These are phyloP conservation scores for Hemicrepidius hirtus DNA, from an alignment of 2,888 invertebrate species.

Conservation along the genomic window DNA sequence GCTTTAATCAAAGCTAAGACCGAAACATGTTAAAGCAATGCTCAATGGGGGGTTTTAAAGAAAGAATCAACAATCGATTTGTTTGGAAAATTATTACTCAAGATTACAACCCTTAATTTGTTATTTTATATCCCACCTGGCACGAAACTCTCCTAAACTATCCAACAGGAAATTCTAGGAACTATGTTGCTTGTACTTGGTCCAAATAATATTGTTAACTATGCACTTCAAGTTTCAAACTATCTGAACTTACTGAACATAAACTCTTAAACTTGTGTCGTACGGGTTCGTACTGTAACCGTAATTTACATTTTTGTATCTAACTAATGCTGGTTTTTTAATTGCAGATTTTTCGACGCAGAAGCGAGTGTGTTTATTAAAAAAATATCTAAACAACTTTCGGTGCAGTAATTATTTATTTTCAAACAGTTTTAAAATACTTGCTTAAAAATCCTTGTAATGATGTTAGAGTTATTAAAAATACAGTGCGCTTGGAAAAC, in stretches of 20 bases:
- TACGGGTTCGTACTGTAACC: neutral
- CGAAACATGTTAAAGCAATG: no score
- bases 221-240: conserved; percentile 15
- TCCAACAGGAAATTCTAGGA: neutral
- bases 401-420: neutral
- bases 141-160: no score
- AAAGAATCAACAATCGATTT: no score
- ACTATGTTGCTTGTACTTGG: conserved; percentile 6
- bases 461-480: neutral
- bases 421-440: neutral
- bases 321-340: no score
- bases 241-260: conserved; percentile 14
- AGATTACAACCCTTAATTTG: no score
- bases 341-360: neutral
- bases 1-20: no score
- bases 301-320: no score
- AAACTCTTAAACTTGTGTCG: neutral
- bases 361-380: no score
- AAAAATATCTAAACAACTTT: neutral
- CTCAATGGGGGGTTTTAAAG: neutral
- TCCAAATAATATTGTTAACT: neutral
- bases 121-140: no score
- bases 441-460: neutral
- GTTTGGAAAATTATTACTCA: no score
- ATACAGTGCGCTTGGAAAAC: neutral